phyloP scores from a whole-genome alignment of 2,797 vertebrate genomes.

The Centroberyx gerrardi region DNA sequence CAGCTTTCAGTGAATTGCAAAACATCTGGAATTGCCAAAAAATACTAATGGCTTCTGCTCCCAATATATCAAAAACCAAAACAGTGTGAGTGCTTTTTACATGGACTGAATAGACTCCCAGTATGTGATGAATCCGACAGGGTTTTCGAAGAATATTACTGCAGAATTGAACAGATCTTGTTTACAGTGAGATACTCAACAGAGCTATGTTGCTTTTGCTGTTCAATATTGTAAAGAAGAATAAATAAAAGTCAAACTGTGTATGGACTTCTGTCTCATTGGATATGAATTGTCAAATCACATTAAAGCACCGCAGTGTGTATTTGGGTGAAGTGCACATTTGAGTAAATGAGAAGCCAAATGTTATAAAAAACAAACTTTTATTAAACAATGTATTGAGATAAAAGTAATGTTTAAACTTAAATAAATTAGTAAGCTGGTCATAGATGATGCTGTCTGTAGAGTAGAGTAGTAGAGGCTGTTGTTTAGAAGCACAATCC shows the following conservation, averaged over 20 bases:
- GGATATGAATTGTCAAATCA: slow-evolving; percentile 3
- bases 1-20: slow-evolving; percentile 11
- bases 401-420: slow-evolving; percentile 49
- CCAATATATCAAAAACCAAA: slow-evolving; percentile 25
- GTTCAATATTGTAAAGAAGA: slow-evolving; percentile 77
- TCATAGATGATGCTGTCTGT: slow-evolving; percentile 47
- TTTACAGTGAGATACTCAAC: slow-evolving; percentile 74
- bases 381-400: slow-evolving; percentile 70
- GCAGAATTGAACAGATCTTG: slow-evolving; percentile 54
- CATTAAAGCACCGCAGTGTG: neutral
- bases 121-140: slow-evolving; percentile 33
- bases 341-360: slow-evolving; percentile 34
- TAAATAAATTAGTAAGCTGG: slow-evolving; percentile 72
- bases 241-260: slow-evolving; percentile 74
- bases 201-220: slow-evolving; percentile 74
- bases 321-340: neutral
- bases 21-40: slow-evolving; percentile 15
- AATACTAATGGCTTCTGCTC: slow-evolving; percentile 22
- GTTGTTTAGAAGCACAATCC: slow-evolving; percentile 30
- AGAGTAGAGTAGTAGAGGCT: slow-evolving; percentile 15
- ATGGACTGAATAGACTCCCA: slow-evolving; percentile 44
- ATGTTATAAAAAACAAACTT: slow-evolving; percentile 67
- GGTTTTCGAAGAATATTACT: slow-evolving; percentile 46
- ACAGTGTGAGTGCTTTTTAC: slow-evolving; percentile 39
- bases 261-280: slow-evolving; percentile 39